These are phyloP conservation scores for Villa cingulata DNA, from an alignment of 2,888 invertebrate species.

Conservation along the genomic window DNA sequence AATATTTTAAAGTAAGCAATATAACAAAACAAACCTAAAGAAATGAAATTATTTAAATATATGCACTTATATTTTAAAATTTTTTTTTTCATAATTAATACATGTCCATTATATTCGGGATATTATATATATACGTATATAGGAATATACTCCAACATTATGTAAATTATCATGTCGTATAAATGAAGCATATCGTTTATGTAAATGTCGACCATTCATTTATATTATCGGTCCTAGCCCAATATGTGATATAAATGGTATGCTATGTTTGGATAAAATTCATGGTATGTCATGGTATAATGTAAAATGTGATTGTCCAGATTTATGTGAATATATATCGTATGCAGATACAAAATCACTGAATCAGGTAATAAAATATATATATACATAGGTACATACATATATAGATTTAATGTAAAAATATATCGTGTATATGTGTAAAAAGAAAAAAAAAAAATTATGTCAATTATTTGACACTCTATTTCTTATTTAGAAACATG, in stretches of 20 bases:
- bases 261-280: constrained; percentile 22
- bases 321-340: constrained; percentile 21
- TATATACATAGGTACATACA: background rate
- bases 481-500: no score
- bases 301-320: constrained; percentile 22
- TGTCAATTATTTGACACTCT: no score
- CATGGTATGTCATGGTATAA: background rate
- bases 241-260: constrained; percentile 23
- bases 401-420: background rate
- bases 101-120: background rate
- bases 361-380: background rate
- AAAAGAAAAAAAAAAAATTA: no score
- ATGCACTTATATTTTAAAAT: no score
- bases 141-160: constrained; percentile 26
- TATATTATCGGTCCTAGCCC: constrained; percentile 21
- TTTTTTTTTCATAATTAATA: no score
- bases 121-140: background rate
- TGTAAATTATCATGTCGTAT: constrained; percentile 31
- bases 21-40: no score
- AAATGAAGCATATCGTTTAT: constrained; percentile 22
- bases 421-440: no score
- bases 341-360: constrained; percentile 9
- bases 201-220: constrained; percentile 30
- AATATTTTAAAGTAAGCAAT: constrained; percentile 23
- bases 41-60: no score